Evolutionary conservation across 2,797 vertebrate species (phyloP), one percentile per base, ranked within the genome.

Genomic region (Enteromius fasciolatus): DNA sequence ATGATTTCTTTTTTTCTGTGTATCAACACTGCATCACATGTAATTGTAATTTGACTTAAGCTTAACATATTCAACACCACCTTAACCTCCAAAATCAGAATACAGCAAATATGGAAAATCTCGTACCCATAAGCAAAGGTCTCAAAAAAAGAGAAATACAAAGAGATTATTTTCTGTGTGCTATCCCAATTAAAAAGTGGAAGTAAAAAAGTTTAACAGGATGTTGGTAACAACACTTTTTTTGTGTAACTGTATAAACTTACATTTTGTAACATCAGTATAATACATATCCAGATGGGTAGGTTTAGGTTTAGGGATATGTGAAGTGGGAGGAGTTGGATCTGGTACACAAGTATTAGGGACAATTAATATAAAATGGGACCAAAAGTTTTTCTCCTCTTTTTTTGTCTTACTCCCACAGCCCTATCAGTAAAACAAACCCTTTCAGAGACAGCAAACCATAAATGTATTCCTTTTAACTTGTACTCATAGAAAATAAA

Each of bases 1-100:
- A 50, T 79, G 83, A 86, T 82, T 87, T 82, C 79, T 33, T 87
- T 86, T 84, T 44, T 15, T n/a, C 85, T 84, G 52, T 11, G 20
- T 78, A 31, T 44, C 25, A 70, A 46, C 44, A 52, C 52, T 52
- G 31, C 59, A 50, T 63, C 14, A 72, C 57, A 64, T 81, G 59
- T 17, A 9, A 80, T 70, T 59, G 36, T 44, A 23, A 46, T 80
- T 8, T 41, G 54, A 70, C 25, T 61, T 80, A 41, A 72, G 25
- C 5, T 48, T 23, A 33, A 80, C 14, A 48, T 50, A 66, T 23
- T 61, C 7, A 61, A 46, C 23, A 57, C 59, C 20, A 57, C 18
- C 2, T 59, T 31, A 57, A 69, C 17, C 18, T 46, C 8, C 25
- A 48, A 41, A 46, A 46, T 5, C 36, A 33, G 20, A 75, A 54